phyloP scores from a whole-genome alignment of 2,888 invertebrate genomes.

The Meghimatium bilineatum region DNA sequence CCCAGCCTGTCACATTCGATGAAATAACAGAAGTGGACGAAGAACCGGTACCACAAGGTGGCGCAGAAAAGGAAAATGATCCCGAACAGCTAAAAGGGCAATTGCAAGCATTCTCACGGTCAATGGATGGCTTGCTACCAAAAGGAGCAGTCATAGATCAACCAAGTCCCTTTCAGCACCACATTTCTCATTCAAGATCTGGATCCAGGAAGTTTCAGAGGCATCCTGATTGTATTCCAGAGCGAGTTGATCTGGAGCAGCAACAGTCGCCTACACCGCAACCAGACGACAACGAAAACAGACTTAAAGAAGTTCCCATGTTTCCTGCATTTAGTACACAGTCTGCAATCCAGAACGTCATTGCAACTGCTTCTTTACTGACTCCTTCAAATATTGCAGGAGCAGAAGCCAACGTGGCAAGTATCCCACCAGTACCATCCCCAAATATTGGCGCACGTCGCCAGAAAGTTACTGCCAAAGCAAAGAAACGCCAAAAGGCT shows the following conservation, averaged over 20 bases:
- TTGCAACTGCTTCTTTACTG: not conserved
- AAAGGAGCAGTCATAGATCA: constrained; percentile 44
- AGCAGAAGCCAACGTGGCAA: not conserved
- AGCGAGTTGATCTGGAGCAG: constrained; percentile 47
- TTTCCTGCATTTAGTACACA: not conserved
- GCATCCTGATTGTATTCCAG: constrained; percentile 51
- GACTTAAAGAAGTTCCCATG: not conserved
- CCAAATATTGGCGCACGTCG: constrained; percentile 59
- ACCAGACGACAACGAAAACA: not conserved
- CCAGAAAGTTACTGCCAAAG: constrained; percentile 69
- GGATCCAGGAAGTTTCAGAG: constrained; percentile 46
- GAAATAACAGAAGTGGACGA: constrained; percentile 84
- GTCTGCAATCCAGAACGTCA: not conserved
- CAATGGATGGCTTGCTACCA: constrained; percentile 74
- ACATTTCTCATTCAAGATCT: constrained; percentile 36
- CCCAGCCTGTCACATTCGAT: constrained; percentile 86
- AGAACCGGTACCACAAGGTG: constrained; percentile 67
- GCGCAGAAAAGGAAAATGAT: constrained; percentile 1
- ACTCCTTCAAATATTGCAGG: constrained; percentile 1
- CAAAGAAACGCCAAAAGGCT: constrained; percentile 69
- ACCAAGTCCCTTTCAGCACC: not conserved
- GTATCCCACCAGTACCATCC: constrained; percentile 49
- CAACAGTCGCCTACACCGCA: constrained; percentile 3
- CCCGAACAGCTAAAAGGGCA: constrained; percentile 59
- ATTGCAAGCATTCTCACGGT: constrained; percentile 74